A percentile compares a stretch with the other conserved stretches of the same genome.
These are phyloP conservation scores for Rhinella marina DNA, from an alignment of 2,797 vertebrate species.

Conservation along the genomic window DNA sequence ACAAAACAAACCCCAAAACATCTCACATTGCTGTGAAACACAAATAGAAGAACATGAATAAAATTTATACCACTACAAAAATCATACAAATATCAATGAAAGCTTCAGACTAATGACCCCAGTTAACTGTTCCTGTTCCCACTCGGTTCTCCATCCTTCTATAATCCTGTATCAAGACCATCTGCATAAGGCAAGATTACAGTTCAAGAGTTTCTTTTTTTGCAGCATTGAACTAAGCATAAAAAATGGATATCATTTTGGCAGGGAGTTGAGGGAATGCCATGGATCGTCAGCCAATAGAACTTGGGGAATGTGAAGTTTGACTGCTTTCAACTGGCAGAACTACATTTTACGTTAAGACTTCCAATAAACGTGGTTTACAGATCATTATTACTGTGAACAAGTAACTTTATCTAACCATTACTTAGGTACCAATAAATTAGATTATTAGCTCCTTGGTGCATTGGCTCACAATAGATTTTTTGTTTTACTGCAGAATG, in stretches of 20 bases:
- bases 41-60: background rate
- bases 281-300: slow-evolving; percentile 48
- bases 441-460: slow-evolving; percentile 57
- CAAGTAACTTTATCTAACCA: slow-evolving; percentile 55
- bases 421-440: slow-evolving; percentile 50
- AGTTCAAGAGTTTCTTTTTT: slow-evolving; percentile 9
- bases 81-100: slow-evolving; percentile 19
- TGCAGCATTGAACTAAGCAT: slow-evolving; percentile 16
- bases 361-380: slow-evolving; percentile 53
- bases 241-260: slow-evolving; percentile 44
- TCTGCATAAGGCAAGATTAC: slow-evolving; percentile 33
- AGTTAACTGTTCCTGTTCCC: slow-evolving; percentile 6
- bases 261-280: slow-evolving; percentile 11
- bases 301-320: slow-evolving; percentile 42
- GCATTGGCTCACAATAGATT: slow-evolving; percentile 44
- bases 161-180: slow-evolving; percentile 33
- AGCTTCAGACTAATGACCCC: slow-evolving; percentile 14
- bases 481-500: slow-evolving; percentile 40
- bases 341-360: slow-evolving; percentile 45
- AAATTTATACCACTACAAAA: background rate
- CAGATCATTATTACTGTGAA: slow-evolving; percentile 49
- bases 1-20: background rate
- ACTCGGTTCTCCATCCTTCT: slow-evolving; percentile 22
- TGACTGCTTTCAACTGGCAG: slow-evolving; percentile 53
- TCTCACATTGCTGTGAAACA: background rate